Percentiles rank a stretch among this genome's conserved stretches.
These are phyloP conservation scores for Euwallacea fornicatus DNA, from an alignment of 1,140 invertebrate genomes.

Conservation along the genomic window DNA sequence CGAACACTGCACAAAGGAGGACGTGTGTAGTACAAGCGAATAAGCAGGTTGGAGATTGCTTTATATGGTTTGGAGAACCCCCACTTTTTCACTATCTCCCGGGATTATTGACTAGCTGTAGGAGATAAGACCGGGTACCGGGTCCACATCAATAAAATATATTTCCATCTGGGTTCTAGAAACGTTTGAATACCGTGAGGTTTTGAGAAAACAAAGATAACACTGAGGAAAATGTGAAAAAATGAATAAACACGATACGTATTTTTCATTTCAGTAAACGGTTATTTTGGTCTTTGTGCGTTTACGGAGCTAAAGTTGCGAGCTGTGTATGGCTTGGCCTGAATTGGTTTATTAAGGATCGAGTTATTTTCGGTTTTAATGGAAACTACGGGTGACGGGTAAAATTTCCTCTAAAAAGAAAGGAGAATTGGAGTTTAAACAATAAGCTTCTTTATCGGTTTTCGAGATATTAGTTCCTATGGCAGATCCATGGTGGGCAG, in stretches of 20 bases:
- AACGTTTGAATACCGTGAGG: neutral
- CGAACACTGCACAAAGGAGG: neutral
- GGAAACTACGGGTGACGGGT: neutral
- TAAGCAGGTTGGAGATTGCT: neutral
- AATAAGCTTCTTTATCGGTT: neutral
- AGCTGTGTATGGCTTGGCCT: too few relatives aligned
- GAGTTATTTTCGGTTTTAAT: neutral
- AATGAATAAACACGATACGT: neutral
- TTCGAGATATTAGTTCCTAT: neutral
- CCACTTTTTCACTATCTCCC: neutral
- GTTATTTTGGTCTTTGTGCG: neutral
- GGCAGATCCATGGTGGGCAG: too few relatives aligned
- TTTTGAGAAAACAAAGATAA: neutral
- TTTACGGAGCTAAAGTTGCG: neutral
- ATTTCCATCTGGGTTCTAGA: neutral
- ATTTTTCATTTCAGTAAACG: neutral
- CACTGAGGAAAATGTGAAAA: neutral
- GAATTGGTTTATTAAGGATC: too few relatives aligned
- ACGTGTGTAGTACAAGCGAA: neutral
- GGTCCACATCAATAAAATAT: neutral
- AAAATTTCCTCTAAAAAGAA: neutral
- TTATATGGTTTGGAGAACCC: neutral
- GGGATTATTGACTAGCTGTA: neutral
- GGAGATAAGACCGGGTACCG: neutral
- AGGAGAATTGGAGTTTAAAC: neutral